Conservation (phyloP, 2,888 invertebrate genomes). For the Magallana nippona region DNA sequence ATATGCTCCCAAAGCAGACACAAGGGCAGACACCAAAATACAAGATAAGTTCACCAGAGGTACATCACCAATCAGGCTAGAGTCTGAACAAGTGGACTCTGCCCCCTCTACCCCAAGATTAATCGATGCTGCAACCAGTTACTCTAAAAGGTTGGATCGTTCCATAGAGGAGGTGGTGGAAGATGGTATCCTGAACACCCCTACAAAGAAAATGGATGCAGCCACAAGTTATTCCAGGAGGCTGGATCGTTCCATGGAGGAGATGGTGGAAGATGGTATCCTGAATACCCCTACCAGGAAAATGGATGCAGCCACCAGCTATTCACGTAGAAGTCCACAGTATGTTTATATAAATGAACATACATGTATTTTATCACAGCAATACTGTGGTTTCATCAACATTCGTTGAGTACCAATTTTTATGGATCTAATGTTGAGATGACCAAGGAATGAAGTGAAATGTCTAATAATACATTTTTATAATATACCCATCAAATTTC, state of each 20-base stretch:
- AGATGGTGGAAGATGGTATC: slow-evolving; percentile 27
- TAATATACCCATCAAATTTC: too few species aligned
- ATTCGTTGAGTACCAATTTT: too few species aligned
- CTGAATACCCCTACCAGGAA: slow-evolving; percentile 42
- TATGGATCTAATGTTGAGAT: too few species aligned
- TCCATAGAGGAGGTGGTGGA: neutral
- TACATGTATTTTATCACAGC: neutral
- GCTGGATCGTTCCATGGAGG: slow-evolving; percentile 32
- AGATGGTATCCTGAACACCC: slow-evolving; percentile 30
- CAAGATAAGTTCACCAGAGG: slow-evolving; percentile 31
- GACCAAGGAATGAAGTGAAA: too few species aligned
- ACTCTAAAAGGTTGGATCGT: slow-evolving; percentile 40
- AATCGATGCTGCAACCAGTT: slow-evolving; percentile 52
- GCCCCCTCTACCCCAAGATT: slow-evolving; percentile 24
- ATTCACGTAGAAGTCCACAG: slow-evolving; percentile 55
- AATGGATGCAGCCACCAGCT: slow-evolving; percentile 62
- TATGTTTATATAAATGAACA: neutral
- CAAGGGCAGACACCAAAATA: neutral
- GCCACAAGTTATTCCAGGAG: slow-evolving; percentile 38
- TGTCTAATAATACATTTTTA: too few species aligned
- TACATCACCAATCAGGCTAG: slow-evolving; percentile 46
- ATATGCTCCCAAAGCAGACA: neutral
- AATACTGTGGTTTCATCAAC: neutral
- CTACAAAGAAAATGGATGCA: slow-evolving; percentile 42
- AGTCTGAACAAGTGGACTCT: neutral